Conservation (phyloP, 1,140 invertebrate genomes). For the Drosophila triauraria region DNA sequence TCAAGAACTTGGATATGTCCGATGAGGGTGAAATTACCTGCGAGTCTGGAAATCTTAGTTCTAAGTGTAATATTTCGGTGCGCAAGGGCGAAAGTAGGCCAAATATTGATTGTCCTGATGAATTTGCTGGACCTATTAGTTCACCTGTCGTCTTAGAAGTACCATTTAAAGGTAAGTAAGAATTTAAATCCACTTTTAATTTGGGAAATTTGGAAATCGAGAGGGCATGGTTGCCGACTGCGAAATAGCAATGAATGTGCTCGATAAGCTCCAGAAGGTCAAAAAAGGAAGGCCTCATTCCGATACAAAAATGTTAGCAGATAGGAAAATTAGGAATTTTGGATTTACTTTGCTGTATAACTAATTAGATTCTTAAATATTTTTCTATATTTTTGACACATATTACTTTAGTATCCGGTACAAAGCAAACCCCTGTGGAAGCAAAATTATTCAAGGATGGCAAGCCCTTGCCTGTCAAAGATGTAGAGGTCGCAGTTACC, state of each 20-base stretch:
- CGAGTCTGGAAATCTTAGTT: slow-evolving; percentile 92
- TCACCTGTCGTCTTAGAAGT: slow-evolving; percentile 93
- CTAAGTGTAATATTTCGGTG: slow-evolving; percentile 92
- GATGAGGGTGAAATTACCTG: slow-evolving; percentile 95
- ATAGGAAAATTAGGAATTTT: too few species aligned
- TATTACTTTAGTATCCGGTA: slow-evolving; percentile 91
- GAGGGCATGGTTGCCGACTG: too few species aligned
- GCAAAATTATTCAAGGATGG: slow-evolving; percentile 96
- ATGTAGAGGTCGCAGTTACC: slow-evolving; percentile 94
- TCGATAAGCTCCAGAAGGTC: too few species aligned
- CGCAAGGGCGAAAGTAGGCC: slow-evolving; percentile 94
- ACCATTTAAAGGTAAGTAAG: slow-evolving; percentile 93
- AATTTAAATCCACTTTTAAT: background rate
- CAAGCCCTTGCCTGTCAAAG: slow-evolving; percentile 93
- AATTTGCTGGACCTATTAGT: slow-evolving; percentile 92
- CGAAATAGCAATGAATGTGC: too few species aligned
- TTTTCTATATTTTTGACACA: slow-evolving; percentile 12
- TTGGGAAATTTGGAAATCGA: background rate
- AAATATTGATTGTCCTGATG: slow-evolving; percentile 91
- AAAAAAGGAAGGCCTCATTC: too few species aligned
- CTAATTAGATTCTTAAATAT: slow-evolving; percentile 10
- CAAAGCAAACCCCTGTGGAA: slow-evolving; percentile 93
- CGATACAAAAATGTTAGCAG: too few species aligned
- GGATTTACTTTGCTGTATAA: background rate
- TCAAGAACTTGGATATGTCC: slow-evolving; percentile 92